Percentiles rank a stretch among this genome's conserved stretches.
Conservation (phyloP, 2,113 vertebrate genomes). For the Elaphurus davidianus region DNA sequence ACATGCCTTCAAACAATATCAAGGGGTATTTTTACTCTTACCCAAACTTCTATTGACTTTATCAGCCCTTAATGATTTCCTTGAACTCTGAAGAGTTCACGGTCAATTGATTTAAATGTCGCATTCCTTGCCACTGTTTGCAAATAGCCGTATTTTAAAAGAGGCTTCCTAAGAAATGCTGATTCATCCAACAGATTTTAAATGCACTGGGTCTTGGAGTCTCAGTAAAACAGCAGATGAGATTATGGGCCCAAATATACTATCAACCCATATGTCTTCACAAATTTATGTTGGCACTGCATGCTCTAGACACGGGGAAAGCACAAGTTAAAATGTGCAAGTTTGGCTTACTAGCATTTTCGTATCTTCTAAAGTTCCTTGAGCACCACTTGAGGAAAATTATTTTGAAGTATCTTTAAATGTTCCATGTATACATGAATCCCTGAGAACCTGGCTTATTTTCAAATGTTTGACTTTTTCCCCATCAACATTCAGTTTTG, state of each 20-base stretch:
- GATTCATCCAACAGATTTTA: conserved; percentile 1
- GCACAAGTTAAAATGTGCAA: neutral
- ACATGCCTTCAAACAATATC: neutral
- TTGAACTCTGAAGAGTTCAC: conserved; percentile 40
- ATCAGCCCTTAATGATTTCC: conserved; percentile 47
- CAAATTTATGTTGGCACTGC: neutral
- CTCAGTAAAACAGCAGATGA: neutral
- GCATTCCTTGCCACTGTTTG: conserved; percentile 29
- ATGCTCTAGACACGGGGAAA: neutral
- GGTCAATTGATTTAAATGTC: conserved; percentile 48
- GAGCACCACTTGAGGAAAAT: conserved; percentile 1
- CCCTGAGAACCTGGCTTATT: neutral
- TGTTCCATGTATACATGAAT: neutral
- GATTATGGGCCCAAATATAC: neutral
- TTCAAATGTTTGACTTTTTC: neutral
- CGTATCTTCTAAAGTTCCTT: neutral
- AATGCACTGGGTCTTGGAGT: neutral
- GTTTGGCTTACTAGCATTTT: neutral
- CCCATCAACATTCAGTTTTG: neutral
- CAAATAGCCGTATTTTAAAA: neutral
- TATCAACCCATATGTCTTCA: neutral
- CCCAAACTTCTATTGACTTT: neutral
- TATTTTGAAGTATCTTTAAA: neutral
- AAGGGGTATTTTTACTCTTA: neutral
- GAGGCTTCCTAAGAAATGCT: conserved; percentile 9